Percentiles rank a stretch among this genome's conserved stretches.
These are phyloP conservation scores for Hyles lineata DNA, from an alignment of 2,888 invertebrate genomes.

Conservation along the genomic window DNA sequence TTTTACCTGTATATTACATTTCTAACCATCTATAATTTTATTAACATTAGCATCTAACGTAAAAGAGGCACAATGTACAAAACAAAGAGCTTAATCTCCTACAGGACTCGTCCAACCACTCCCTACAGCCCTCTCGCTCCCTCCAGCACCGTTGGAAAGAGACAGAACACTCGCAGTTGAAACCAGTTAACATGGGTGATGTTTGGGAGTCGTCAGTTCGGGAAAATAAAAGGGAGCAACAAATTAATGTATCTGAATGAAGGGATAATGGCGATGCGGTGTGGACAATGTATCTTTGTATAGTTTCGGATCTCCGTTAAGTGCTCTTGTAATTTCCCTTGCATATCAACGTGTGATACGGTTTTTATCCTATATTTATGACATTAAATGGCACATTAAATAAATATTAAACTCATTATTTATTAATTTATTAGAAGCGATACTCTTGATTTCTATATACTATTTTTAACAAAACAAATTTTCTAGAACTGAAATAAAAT, in stretches of 20 bases:
- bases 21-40: no score
- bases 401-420: no score
- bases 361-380: neutral
- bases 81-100: conserved; percentile 41
- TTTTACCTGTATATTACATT: no score
- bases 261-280: conserved; percentile 22
- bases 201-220: conserved; percentile 20
- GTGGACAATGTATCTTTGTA: conserved; percentile 15
- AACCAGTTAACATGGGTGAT: conserved; percentile 39
- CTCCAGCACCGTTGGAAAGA: conserved; percentile 34
- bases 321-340: conserved; percentile 24
- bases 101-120: conserved; percentile 44
- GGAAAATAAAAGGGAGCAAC: conserved; percentile 24
- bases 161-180: conserved; percentile 38
- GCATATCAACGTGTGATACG: conserved; percentile 1
- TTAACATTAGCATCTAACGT: neutral
- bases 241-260: conserved; percentile 20
- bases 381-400: no score
- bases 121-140: conserved; percentile 39
- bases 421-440: no score
- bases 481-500: no score
- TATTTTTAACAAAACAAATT: no score
- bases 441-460: no score
- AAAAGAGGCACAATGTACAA: conserved; percentile 7
- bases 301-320: conserved; percentile 17